phyloP scores from a whole-genome alignment of 2,888 invertebrate genomes.

The Hydroisotoma schaefferi region DNA sequence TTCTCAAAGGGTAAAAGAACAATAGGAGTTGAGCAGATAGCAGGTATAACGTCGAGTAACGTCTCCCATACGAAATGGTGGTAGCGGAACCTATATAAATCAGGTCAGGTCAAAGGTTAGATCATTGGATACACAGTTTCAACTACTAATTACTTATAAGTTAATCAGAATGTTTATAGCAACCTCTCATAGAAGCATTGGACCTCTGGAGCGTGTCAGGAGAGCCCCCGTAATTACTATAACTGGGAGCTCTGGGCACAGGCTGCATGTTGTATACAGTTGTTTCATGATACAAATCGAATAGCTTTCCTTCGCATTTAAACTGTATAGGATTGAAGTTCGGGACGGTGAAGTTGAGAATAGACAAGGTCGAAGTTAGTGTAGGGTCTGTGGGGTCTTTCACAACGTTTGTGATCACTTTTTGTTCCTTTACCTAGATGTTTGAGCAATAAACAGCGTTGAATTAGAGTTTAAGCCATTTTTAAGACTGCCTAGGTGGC shows the following conservation, averaged over 20 bases:
- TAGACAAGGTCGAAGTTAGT: constrained; percentile 35
- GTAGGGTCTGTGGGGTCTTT: constrained; percentile 13
- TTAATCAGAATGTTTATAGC: not conserved
- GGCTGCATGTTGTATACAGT: constrained; percentile 34
- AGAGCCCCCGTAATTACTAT: constrained; percentile 3
- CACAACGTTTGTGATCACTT: not conserved
- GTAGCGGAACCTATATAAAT: no score
- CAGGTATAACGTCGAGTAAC: not conserved
- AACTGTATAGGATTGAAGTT: constrained; percentile 34
- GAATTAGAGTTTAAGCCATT: no score
- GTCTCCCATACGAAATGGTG: no score
- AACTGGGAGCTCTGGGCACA: constrained; percentile 15
- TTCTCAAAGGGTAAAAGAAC: no score
- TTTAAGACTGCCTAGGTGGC: no score
- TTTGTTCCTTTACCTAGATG: no score
- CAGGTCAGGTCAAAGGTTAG: no score
- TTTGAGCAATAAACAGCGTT: no score
- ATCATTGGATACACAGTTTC: not conserved
- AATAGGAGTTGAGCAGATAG: constrained; percentile 8
- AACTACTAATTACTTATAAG: not conserved
- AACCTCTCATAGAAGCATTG: constrained; percentile 8
- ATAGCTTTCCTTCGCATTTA: constrained; percentile 40
- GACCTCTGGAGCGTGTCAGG: constrained; percentile 13
- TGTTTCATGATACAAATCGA: constrained; percentile 40
- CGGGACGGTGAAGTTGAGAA: constrained; percentile 31